Base-by-base conservation (phyloP, 2,888 invertebrate genomes). In the Xestia sexstrigata region DNA sequence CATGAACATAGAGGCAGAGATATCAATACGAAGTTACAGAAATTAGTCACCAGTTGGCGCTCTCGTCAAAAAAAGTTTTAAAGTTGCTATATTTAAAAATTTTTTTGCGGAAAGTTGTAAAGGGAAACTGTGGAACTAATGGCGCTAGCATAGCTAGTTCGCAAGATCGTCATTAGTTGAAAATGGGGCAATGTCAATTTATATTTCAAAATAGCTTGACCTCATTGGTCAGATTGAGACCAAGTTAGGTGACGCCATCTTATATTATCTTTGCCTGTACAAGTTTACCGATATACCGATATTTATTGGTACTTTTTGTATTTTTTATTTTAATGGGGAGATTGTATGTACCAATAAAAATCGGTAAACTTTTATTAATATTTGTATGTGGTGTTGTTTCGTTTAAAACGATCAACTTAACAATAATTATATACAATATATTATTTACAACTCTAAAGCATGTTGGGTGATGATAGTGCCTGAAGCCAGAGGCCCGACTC, bases 21-120 rank as follows among this genome's bases (percentile, higher is more conserved):
- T 96, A 97, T 96, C 97, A 96, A 97, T 96, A 96, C 90, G 93
- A 92, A 93, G 94, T 94, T 96, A 92, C 92, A 85, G 83, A 91
- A 92, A 92, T 91, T 91, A 85, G 78, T 91, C 97, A 92, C 93
- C 88, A 96, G 96, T 92, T 93, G 94, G 95, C 96, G 95, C 95
- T 94, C 49, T 74, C 66, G 74, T 82, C 78, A 86, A 76, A 79
- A 79, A 84, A 84, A 77, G 62, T 60, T 23, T 20, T 42, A 69
- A 79, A 71, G 79, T 87, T 89, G 82, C 88, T 39, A 83, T 39
- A 70, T 2, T 3, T 47, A 67, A 84, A 86, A 79, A 88, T 30
- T 0, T 7, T 1, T 45, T 23, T 2, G 26, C 26, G 15, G 20
- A 42, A 13, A 26, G 30, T 65, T 47, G 7, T 15, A 55, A 45